Evolutionary conservation across 2,797 vertebrate genomes (phyloP).

Genomic region (Ptychobarbus kaznakovi): DNA sequence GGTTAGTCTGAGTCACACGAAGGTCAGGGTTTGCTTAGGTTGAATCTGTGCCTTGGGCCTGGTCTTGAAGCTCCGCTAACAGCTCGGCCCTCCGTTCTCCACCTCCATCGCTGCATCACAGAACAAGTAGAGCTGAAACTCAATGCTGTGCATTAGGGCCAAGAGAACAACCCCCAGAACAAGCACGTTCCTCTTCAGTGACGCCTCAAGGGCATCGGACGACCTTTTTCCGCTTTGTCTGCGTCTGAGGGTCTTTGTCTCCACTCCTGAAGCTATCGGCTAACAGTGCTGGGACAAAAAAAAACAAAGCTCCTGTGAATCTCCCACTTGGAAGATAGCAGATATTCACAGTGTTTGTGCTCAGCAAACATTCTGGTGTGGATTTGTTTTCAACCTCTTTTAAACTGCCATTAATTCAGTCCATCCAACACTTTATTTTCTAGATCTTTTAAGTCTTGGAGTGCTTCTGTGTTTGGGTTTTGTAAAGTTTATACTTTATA

Average conservation of each 20-base stretch:
- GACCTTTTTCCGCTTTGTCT: slow-evolving; percentile 2
- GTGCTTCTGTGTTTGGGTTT: slow-evolving; percentile 9
- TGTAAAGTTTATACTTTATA: slow-evolving; percentile 23
- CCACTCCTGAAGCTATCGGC: neutral
- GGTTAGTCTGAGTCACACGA: neutral
- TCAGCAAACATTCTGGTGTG: neutral
- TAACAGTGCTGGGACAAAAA: neutral
- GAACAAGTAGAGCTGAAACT: slow-evolving; percentile 50
- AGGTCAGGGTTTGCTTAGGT: slow-evolving; percentile 27
- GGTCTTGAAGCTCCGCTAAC: neutral
- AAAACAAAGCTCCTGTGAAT: neutral
- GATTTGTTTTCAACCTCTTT: neutral
- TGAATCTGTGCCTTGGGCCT: slow-evolving; percentile 34
- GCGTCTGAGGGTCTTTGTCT: slow-evolving; percentile 25
- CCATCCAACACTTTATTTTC: neutral
- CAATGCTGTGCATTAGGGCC: slow-evolving; percentile 24
- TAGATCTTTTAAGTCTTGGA: neutral
- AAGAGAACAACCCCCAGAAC: slow-evolving; percentile 1
- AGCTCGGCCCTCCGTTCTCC: neutral
- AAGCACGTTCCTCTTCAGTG: neutral
- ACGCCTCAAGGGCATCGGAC: slow-evolving; percentile 6
- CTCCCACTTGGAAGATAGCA: neutral
- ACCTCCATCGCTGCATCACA: neutral
- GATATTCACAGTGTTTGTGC: neutral
- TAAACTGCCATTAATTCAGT: neutral